Evolutionary conservation across 2,888 invertebrate species (phyloP), one percentile per base, ranked within the genome.

Genomic region (Geotrupes spiniger): DNA sequence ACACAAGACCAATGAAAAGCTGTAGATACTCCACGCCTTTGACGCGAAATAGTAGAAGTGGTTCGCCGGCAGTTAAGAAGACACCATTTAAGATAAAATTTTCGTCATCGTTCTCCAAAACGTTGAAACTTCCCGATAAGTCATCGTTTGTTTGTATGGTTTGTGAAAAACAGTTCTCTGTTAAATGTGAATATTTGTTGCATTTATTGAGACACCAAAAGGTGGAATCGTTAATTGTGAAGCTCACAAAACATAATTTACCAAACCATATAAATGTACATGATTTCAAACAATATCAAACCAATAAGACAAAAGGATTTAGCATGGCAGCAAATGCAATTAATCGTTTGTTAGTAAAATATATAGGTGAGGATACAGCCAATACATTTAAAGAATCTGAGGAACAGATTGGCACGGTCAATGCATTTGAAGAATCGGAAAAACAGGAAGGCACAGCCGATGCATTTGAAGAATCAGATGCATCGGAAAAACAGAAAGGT

Each of bases 161-260:
- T 3, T 58, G 57, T 27, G 54, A 58, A 44, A 47, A 52, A 48
- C 28, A 1, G 1, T 56, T 51, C 36, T 27, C 15, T 2, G 39
- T 17, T 17, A 29, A 26, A 9, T 56, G 52, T 9, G 49, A 56
- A 2, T 49, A 39, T n/a, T 39, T 54, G 33, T 9, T 21, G 6
- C 57, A 58, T 26, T 27, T 10, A 2, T 28, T 58, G 1, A 54
- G 47, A 39, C 57, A 58, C 25, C 48, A 49, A 28, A 53, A 58
- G 45, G 48, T 52, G 2, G 46, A 49, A n/a, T 11, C 27, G 2
- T 11, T 49, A 9, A 14, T 44, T 25, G 16, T 51, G n/a, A 48
- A 51, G 9, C 37, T 51, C 1, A 15, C 9, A 11, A 33, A 42
- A 45, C 17, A 33, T 4, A 4, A 15, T n/a, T 15, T 50, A 4